These are phyloP conservation scores for Sebastes steindachneri DNA, from an alignment of 2,797 vertebrate species.

Conservation along the genomic window DNA sequence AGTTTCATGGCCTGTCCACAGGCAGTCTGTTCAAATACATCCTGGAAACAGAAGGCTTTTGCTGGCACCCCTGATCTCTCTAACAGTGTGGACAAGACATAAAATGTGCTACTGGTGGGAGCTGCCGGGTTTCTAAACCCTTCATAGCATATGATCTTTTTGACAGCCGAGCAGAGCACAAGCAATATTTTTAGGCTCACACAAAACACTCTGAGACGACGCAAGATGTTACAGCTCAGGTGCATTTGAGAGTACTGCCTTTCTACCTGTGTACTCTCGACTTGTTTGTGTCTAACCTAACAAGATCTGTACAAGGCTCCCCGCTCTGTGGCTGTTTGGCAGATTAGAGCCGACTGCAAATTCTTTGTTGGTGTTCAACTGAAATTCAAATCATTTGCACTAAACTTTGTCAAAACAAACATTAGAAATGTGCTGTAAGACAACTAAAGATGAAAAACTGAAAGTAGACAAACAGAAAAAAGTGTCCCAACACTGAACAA, in stretches of 20 bases:
- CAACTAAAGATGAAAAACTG: background rate
- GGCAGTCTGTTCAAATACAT: conserved; percentile 17
- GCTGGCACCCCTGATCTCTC: background rate
- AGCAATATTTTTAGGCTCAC: conserved; percentile 27
- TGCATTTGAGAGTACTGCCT: conserved; percentile 21
- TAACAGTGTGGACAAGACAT: conserved; percentile 6
- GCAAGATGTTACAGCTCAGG: conserved; percentile 16
- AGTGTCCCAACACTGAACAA: background rate
- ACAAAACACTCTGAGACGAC: conserved; percentile 18
- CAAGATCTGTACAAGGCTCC: background rate
- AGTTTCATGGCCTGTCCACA: conserved; percentile 14
- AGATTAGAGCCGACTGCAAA: conserved; percentile 12
- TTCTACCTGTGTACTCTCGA: conserved; percentile 4
- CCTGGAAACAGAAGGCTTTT: background rate
- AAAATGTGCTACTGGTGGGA: conserved; percentile 1
- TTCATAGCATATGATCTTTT: conserved; percentile 13
- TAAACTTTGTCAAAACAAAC: conserved; percentile 21
- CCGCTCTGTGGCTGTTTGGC: background rate
- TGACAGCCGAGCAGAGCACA: conserved; percentile 18
- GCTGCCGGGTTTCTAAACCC: conserved; percentile 28
- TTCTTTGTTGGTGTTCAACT: background rate
- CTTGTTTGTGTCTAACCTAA: conserved; percentile 17
- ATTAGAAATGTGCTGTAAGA: background rate
- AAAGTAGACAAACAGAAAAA: background rate
- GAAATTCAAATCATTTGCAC: conserved; percentile 27